These are phyloP conservation scores for Tineola bisselliella DNA, from an alignment of 2,888 invertebrate genomes.

Conservation along the genomic window DNA sequence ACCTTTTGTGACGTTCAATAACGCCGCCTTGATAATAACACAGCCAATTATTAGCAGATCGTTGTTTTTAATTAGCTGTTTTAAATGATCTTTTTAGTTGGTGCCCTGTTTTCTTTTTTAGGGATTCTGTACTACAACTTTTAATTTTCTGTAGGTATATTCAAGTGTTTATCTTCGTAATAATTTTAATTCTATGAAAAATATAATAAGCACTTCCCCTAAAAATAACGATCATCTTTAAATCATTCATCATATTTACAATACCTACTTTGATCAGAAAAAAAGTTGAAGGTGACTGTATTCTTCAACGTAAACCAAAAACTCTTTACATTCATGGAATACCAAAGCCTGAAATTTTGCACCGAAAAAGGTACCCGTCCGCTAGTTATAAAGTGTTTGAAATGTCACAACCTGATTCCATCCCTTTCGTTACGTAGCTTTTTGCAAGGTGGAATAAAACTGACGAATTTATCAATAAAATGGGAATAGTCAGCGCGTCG, in stretches of 20 bases:
- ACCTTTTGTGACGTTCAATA: slow-evolving; percentile 61
- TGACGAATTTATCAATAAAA: slow-evolving; percentile 69
- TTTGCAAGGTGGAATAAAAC: slow-evolving; percentile 53
- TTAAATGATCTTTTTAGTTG: neutral
- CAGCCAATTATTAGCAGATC: slow-evolving; percentile 56
- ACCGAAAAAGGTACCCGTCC: slow-evolving; percentile 47
- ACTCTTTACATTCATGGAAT: slow-evolving; percentile 50
- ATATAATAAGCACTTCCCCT: too few species aligned
- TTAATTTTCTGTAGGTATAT: neutral
- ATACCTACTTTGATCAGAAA: neutral
- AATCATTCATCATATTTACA: neutral
- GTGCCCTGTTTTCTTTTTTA: neutral
- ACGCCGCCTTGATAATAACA: slow-evolving; percentile 61
- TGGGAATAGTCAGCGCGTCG: slow-evolving; percentile 57
- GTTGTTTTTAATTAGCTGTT: slow-evolving; percentile 53
- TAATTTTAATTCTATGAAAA: too few species aligned
- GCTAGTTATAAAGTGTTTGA: slow-evolving; percentile 69
- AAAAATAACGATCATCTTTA: too few species aligned
- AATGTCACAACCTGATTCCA: slow-evolving; percentile 67
- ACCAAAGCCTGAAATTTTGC: slow-evolving; percentile 53
- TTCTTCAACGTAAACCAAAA: slow-evolving; percentile 44
- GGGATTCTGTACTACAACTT: neutral
- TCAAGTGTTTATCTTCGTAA: too few species aligned
- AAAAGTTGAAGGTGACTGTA: slow-evolving; percentile 56
- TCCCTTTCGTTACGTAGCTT: slow-evolving; percentile 46